Evolutionary conservation across 2,113 vertebrate genomes (phyloP), one percentile per base, ranked within the genome.

Genomic region (Stigmatopora nigra): DNA sequence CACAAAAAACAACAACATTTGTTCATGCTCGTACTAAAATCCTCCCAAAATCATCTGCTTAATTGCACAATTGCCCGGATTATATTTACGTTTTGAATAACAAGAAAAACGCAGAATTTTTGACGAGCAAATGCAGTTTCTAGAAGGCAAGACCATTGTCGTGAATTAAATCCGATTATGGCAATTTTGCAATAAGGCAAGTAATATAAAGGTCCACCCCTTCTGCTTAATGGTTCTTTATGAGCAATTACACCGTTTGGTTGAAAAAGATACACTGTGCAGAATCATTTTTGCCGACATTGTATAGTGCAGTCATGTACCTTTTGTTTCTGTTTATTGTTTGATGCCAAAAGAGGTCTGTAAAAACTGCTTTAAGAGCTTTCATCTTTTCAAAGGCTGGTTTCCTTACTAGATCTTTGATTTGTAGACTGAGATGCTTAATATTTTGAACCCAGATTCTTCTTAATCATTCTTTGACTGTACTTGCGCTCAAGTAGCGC

Each of bases 321-420:
- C 66, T 79, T 84, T 84, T 77, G 70, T 84, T 84, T 82, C 62
- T 76, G 25, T 31, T 78, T 82, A 71, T 77, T 78, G 76, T 90
- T 80, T 77, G 71, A 89, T 90, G 87, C 89, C 89, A 90, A 91
- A 87, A 76, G 69, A 72, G 72, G 70, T 78, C 73, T 73, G 71
- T 78, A 78, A 69, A 69, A 12, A 49, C 77, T 75, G 73, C 73
- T 82, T 73, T 73, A 76, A 73, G 64, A 49, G 47, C 9, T 61
- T 36, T 12, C 58, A 38, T 9, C 25, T 69, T 78, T 84, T 75
- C 38, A 73, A 75, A 79, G 65, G 75, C 76, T 82, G 75, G 64
- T 75, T 82, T 82, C 77, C 76, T 78, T 71, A 69, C 79, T 67
- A 20, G 65, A 60, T 31, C 71, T 84, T 78, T 72, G 77, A 74